Percentiles rank a stretch among this genome's conserved stretches.
These are phyloP conservation scores for Danio aesculapii DNA, from an alignment of 2,797 vertebrate genomes.

Conservation along the genomic window DNA sequence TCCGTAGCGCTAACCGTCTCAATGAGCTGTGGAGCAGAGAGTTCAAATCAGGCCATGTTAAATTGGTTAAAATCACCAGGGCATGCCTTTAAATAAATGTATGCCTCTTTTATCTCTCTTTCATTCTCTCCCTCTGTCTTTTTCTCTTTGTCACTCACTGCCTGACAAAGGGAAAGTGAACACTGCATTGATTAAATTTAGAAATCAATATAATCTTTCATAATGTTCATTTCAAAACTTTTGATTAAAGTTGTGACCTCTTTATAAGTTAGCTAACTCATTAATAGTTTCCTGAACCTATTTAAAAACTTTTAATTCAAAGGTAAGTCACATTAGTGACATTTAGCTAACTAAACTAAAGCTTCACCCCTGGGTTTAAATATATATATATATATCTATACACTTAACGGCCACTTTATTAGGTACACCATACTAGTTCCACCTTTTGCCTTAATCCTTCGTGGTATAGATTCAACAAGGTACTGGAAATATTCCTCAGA, in stretches of 20 bases:
- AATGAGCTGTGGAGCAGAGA: constrained; percentile 81
- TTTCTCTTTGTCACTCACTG: constrained; percentile 13
- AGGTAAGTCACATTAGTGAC: background rate
- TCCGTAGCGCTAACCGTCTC: constrained; percentile 93
- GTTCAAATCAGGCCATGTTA: constrained; percentile 41
- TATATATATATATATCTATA: too few species aligned
- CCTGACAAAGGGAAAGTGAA: constrained; percentile 13
- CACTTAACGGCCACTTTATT: too few species aligned
- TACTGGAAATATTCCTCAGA: too few species aligned
- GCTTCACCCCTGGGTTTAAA: background rate
- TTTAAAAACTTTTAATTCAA: background rate
- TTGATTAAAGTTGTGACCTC: constrained; percentile 37
- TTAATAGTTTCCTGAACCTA: background rate
- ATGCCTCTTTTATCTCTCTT: constrained; percentile 21
- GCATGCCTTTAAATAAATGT: constrained; percentile 26
- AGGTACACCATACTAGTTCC: too few species aligned
- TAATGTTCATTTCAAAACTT: constrained; percentile 20
- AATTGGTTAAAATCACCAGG: constrained; percentile 22
- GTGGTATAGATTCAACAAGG: too few species aligned
- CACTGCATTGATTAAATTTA: constrained; percentile 24
- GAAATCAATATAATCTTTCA: background rate
- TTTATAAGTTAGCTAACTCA: constrained; percentile 5
- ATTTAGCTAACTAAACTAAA: background rate
- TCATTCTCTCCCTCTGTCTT: background rate
- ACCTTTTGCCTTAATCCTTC: too few species aligned